Evolutionary conservation across 2,888 invertebrate species (phyloP).

Genomic region (Cerceris rybyensis): DNA sequence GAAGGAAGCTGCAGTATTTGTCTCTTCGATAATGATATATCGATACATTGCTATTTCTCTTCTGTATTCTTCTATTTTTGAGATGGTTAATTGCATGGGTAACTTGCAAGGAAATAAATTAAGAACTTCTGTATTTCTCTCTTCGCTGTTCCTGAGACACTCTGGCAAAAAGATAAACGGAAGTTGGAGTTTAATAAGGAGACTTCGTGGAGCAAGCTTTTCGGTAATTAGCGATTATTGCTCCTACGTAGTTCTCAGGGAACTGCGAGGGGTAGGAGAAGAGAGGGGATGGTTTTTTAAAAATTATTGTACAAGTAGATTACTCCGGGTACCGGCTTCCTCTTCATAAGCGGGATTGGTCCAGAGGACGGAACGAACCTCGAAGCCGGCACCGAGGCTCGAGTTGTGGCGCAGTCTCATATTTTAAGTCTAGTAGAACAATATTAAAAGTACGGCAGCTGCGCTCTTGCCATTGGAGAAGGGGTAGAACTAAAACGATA

Average conservation of each 20-base stretch:
- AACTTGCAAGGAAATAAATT: constrained; percentile 11
- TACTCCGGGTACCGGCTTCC: constrained; percentile 40
- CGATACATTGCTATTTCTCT: too few species aligned
- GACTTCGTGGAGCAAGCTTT: constrained; percentile 48
- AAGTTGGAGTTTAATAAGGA: constrained; percentile 53
- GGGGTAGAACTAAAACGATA: constrained; percentile 61
- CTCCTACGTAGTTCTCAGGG: constrained; percentile 46
- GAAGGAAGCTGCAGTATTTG: constrained; percentile 6
- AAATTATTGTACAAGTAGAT: constrained; percentile 66
- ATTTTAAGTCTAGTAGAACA: constrained; percentile 75
- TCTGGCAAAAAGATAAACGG: constrained; percentile 41
- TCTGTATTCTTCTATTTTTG: too few species aligned
- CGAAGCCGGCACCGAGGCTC: constrained; percentile 57
- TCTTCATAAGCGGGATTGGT: constrained; percentile 63
- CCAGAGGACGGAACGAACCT: constrained; percentile 54
- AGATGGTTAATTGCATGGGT: neutral
- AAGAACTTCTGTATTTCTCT: neutral
- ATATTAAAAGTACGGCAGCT: constrained; percentile 77
- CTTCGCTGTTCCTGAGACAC: neutral
- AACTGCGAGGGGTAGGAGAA: constrained; percentile 43
- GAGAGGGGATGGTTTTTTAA: constrained; percentile 30
- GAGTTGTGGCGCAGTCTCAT: constrained; percentile 73
- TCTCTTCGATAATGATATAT: too few species aligned
- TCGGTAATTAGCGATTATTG: constrained; percentile 63
- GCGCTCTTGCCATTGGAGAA: constrained; percentile 56